These are phyloP conservation scores for Coregonus ussuriensis DNA, from an alignment of 2,797 vertebrate genomes.

Conservation along the genomic window DNA sequence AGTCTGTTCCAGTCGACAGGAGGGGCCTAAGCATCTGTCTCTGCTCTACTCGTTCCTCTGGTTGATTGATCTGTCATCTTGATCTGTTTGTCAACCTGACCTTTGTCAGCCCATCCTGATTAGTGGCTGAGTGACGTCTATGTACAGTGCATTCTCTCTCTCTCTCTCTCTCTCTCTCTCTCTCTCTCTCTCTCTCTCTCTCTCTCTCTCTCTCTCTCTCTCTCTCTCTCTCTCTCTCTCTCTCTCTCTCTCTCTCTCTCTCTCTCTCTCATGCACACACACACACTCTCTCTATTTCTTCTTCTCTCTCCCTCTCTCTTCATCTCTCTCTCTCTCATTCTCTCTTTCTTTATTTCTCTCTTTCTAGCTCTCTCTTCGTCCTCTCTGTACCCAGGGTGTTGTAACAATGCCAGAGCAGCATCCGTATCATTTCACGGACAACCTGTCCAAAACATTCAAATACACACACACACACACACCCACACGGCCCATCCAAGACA, in stretches of 20 bases:
- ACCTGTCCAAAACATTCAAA: constrained; percentile 8
- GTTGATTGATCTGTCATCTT: constrained; percentile 61
- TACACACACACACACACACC: constrained; percentile 11
- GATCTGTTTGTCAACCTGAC: constrained; percentile 66
- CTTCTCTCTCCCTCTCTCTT: background rate
- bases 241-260: background rate
- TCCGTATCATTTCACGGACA: constrained; percentile 17
- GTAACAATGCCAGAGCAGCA: constrained; percentile 36
- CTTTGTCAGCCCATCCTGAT: constrained; percentile 46
- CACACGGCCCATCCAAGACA: constrained; percentile 28
- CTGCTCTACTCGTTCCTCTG: constrained; percentile 58
- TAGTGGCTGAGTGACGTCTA: too few relatives aligned
- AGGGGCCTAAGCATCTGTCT: constrained; percentile 16
- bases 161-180: background rate
- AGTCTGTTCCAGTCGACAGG: too few relatives aligned
- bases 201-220: constrained; percentile 1
- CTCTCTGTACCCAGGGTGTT: background rate
- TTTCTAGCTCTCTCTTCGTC: background rate
- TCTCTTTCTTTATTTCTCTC: background rate
- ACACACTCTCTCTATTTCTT: background rate
- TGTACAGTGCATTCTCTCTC: background rate
- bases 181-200: background rate
- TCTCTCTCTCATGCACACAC: background rate
- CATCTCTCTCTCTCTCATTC: background rate
- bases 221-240: background rate